These are phyloP conservation scores for Eurytoma californica DNA, from an alignment of 2,888 invertebrate genomes.

Conservation along the genomic window DNA sequence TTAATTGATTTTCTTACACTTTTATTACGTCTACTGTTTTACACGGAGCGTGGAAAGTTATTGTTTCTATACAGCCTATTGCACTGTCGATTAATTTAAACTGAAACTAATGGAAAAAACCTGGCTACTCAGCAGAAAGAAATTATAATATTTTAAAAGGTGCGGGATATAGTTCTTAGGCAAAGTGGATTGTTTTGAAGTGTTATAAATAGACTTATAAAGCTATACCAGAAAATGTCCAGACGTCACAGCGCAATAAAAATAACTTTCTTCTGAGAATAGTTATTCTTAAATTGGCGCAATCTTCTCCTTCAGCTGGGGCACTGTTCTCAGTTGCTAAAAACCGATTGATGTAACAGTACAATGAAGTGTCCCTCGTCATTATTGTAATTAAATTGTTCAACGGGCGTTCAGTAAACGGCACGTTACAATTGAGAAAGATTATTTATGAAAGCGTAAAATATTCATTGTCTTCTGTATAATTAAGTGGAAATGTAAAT, in stretches of 20 bases:
- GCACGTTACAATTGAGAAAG: not conserved
- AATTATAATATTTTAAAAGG: not conserved
- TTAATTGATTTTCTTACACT: conserved; percentile 35
- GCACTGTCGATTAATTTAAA: not conserved
- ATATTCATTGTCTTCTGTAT: too few relatives aligned
- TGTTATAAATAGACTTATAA: conserved; percentile 1
- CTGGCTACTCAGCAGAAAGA: not conserved
- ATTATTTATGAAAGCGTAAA: too few relatives aligned
- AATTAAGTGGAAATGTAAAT: too few relatives aligned
- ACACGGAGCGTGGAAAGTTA: not conserved
- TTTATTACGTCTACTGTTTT: not conserved
- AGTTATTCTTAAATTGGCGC: conserved; percentile 27
- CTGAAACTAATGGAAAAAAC: too few relatives aligned
- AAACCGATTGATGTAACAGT: conserved; percentile 37
- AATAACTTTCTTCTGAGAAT: conserved; percentile 28
- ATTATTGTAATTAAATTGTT: conserved; percentile 42
- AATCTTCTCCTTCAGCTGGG: conserved; percentile 12
- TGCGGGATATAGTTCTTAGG: not conserved
- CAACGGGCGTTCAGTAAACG: conserved; percentile 3
- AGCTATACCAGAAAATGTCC: conserved; percentile 12
- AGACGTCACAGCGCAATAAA: conserved; percentile 32
- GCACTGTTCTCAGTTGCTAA: conserved; percentile 8
- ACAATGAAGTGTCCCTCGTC: conserved; percentile 3
- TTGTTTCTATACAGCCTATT: not conserved
- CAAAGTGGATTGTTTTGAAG: not conserved